Percentiles rank a stretch among this genome's conserved stretches.
These are phyloP conservation scores for Harlomillsia oculata DNA, from an alignment of 1,140 invertebrate genomes.

Conservation along the genomic window DNA sequence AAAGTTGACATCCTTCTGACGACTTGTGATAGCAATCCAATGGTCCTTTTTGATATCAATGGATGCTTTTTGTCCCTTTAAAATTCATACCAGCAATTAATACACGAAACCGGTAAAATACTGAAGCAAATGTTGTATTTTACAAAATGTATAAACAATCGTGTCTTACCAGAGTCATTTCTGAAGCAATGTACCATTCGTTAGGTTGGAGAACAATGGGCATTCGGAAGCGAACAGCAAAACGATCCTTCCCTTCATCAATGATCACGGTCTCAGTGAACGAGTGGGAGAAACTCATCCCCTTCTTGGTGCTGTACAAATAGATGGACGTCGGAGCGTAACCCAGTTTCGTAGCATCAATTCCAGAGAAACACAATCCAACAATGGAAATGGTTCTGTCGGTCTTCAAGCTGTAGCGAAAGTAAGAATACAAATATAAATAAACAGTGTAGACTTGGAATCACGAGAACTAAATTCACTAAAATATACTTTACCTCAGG, in stretches of 20 bases:
- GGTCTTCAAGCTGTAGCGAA: background rate
- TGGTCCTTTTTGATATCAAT: constrained; percentile 14
- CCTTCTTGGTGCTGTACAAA: constrained; percentile 20
- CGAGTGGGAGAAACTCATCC: constrained; percentile 15
- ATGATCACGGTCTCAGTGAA: constrained; percentile 13
- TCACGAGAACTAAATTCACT: background rate
- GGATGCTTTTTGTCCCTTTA: too few relatives aligned
- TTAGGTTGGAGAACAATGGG: constrained; percentile 20
- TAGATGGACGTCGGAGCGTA: constrained; percentile 20
- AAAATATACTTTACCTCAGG: constrained; percentile 15
- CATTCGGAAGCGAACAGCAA: constrained; percentile 19
- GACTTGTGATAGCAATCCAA: constrained; percentile 18
- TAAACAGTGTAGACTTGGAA: background rate
- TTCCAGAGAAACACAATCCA: constrained; percentile 17
- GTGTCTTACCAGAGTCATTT: constrained; percentile 19
- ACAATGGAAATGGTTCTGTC: constrained; percentile 1
- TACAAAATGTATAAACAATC: too few relatives aligned
- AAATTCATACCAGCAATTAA: too few relatives aligned
- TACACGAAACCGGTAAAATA: too few relatives aligned
- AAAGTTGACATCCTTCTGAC: constrained; percentile 22
- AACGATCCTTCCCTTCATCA: constrained; percentile 17
- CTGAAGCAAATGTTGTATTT: too few relatives aligned
- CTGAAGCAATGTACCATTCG: constrained; percentile 24
- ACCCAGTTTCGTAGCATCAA: constrained; percentile 19
- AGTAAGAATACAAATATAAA: background rate